phyloP scores from a whole-genome alignment of 2,797 vertebrate genomes.

The Hybognathus amarus region DNA sequence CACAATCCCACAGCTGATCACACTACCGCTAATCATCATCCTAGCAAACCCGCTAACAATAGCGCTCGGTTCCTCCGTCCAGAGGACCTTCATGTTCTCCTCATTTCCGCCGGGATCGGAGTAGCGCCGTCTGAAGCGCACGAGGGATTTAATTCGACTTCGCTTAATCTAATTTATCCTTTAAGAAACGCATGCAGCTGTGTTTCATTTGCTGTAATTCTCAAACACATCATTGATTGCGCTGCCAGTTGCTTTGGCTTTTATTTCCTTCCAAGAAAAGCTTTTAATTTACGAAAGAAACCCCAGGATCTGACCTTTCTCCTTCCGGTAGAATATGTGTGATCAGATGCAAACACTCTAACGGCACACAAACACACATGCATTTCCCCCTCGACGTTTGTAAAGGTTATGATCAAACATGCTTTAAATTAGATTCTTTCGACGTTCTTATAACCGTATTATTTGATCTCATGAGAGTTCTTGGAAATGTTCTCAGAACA shows the following conservation, averaged over 20 bases:
- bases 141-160: constrained; percentile 70
- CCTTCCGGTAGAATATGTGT: constrained; percentile 29
- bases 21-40: constrained; percentile 46
- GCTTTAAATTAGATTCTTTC: neutral
- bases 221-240: constrained; percentile 76
- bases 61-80: constrained; percentile 18
- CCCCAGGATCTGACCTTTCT: constrained; percentile 71
- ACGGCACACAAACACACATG: neutral
- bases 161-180: constrained; percentile 81
- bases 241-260: constrained; percentile 73
- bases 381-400: neutral
- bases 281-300: constrained; percentile 64
- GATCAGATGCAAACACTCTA: neutral
- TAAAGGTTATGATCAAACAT: neutral
- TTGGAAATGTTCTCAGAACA: too few species aligned
- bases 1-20: constrained; percentile 55
- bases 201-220: constrained; percentile 75
- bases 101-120: constrained; percentile 42
- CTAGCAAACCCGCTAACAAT: constrained; percentile 50
- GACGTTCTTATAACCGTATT: neutral
- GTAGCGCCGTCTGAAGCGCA: constrained; percentile 53
- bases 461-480: neutral
- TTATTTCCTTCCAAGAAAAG: constrained; percentile 64
- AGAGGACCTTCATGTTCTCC: neutral
- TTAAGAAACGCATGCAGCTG: constrained; percentile 81